phyloP scores from a whole-genome alignment of 1,140 invertebrate species.

The Sitobion miscanthi region DNA sequence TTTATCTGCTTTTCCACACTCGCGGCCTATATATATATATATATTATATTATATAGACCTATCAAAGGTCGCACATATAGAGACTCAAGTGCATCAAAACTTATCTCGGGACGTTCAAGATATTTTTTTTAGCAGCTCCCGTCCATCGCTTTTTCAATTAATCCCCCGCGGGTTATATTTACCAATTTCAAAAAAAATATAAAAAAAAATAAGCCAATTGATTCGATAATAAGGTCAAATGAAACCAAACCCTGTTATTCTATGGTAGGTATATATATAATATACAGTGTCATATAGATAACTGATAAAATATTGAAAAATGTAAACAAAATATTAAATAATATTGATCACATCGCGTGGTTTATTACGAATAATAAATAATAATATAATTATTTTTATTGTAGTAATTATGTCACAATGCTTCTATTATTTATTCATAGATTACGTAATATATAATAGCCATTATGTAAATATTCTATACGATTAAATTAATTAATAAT shows the following conservation, averaged over 20 bases:
- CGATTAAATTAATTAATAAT: background rate
- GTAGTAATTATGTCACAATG: background rate
- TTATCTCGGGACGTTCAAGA: background rate
- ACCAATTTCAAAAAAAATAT: background rate
- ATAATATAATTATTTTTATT: background rate
- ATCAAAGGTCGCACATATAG: background rate
- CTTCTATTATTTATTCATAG: background rate
- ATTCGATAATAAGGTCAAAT: conserved; percentile 43
- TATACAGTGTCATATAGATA: background rate
- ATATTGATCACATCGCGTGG: background rate
- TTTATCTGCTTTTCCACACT: conserved; percentile 10
- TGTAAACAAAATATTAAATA: conserved; percentile 26
- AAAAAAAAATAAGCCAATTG: conserved; percentile 16
- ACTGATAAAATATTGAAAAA: conserved; percentile 27
- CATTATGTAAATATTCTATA: background rate
- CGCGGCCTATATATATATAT: background rate
- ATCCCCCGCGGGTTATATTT: conserved; percentile 31
- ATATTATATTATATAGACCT: background rate
- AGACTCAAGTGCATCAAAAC: background rate
- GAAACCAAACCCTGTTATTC: conserved; percentile 1
- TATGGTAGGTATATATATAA: background rate
- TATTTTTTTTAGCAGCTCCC: background rate
- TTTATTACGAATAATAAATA: background rate
- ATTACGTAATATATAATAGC: background rate
- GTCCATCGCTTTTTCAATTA: conserved; percentile 27